A percentile compares a stretch with the other conserved stretches of the same genome.
Conservation (phyloP, 2,113 vertebrate genomes). For the Podiceps cristatus region DNA sequence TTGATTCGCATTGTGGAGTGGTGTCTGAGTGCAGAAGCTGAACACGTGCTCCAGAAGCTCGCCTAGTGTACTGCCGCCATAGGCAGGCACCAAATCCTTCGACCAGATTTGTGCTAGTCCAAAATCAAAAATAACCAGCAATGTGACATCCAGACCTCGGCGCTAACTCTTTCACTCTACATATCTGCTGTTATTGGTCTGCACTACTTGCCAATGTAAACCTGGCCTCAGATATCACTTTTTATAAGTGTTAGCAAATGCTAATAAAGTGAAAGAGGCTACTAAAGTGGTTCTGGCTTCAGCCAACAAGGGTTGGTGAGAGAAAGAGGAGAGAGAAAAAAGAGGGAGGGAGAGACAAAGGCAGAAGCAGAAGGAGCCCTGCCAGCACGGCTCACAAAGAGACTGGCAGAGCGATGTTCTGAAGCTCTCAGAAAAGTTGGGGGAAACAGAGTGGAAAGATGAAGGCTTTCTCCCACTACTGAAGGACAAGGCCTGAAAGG, state of each 20-base stretch:
- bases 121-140: background rate
- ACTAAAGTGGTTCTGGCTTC: background rate
- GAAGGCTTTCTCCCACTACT: background rate
- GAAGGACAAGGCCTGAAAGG: background rate
- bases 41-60: background rate
- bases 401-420: background rate
- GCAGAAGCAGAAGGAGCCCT: background rate
- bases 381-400: background rate
- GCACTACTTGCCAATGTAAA: background rate
- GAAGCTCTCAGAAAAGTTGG: background rate
- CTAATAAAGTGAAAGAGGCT: background rate
- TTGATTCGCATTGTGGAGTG: background rate
- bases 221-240: background rate
- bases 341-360: background rate
- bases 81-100: background rate
- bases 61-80: background rate
- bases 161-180: background rate
- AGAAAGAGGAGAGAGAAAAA: background rate
- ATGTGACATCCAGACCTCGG: background rate
- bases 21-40: background rate
- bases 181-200: background rate
- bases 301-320: background rate
- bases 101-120: background rate
- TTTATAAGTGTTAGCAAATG: background rate
- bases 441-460: background rate